Evolutionary conservation across 1,140 invertebrate species (phyloP), one percentile per base, ranked within the genome.

Genomic region (Drosophila punjabiensis): DNA sequence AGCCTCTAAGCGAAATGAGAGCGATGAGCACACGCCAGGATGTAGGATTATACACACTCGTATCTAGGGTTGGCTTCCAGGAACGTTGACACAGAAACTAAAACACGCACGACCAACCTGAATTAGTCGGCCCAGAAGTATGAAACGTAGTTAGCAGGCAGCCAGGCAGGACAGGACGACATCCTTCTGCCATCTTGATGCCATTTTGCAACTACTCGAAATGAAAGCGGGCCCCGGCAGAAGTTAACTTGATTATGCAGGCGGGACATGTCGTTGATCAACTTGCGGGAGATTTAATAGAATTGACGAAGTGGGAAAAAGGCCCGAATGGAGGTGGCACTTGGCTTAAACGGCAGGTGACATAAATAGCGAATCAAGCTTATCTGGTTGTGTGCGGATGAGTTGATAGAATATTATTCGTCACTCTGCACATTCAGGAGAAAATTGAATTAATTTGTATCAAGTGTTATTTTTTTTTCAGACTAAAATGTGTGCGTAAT

Each of bases 71-170:
- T 37, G 33, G 16, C 13, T 35, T 24, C 33, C 33, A 24, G 58
- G 70, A 75, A 76, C 61, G 75, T 77, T 77, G 75, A 77, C 76
- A 78, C 76, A 78, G 76, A 78, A 78, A 78, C 75, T 60, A 52
- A 61, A 59, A 67, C 75, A 78, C 76, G 64, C 76, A 78, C 64
- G 56, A 69, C 48, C 52, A 69, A 69, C 64, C 65, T 69, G 75
- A 78, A 78, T 78, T 78, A 78, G 76, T 64, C 37, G 76, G 41
- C 41, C 41, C 47, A 32, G 62, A 59, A 56, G 71, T 53, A 47
- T 41, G 65, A 52, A 78, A 62, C 35, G 65, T 69, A 47, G 62
- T 67, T 77, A 75, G 73, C 67, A 61, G 32, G 47, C 47, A 50
- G 47, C 8, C 41, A 45, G 43, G 18, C 41, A 47, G 18, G 13